Evolutionary conservation across 1,140 invertebrate species (phyloP).

Genomic region (Rhopalosiphum maidis): DNA sequence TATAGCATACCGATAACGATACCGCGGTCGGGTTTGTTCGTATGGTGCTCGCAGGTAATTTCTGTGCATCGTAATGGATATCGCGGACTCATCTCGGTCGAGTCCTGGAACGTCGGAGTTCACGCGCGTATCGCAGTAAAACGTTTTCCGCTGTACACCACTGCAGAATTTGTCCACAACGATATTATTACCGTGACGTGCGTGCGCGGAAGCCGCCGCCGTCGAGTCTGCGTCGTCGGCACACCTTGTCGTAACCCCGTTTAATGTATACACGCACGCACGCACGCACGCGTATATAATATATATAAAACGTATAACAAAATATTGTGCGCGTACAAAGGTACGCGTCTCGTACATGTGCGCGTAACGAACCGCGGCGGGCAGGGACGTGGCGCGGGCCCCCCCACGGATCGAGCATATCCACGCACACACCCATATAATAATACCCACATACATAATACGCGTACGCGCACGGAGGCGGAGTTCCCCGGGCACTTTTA

Average conservation of each 20-base stretch:
- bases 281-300: neutral
- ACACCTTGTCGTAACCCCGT: neutral
- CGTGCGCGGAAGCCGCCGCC: neutral
- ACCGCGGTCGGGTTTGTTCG: too few species aligned
- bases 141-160: too few species aligned
- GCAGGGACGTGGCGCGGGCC: neutral
- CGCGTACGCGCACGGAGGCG: neutral
- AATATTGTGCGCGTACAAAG: too few species aligned
- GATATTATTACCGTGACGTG: too few species aligned
- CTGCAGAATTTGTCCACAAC: too few species aligned
- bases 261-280: neutral
- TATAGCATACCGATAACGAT: too few species aligned
- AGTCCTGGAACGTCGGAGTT: too few species aligned
- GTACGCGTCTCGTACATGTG: too few species aligned
- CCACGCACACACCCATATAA: neutral
- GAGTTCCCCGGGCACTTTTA: neutral
- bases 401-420: neutral
- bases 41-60: too few species aligned
- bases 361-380: constrained; percentile 1
- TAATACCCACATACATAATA: neutral
- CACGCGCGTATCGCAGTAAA: too few species aligned
- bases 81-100: too few species aligned
- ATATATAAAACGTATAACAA: neutral
- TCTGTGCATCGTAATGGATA: too few species aligned
- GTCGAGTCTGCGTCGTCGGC: neutral